Base-by-base conservation (phyloP, 2,888 invertebrate species). In the Sarcophaga rosellei region DNA sequence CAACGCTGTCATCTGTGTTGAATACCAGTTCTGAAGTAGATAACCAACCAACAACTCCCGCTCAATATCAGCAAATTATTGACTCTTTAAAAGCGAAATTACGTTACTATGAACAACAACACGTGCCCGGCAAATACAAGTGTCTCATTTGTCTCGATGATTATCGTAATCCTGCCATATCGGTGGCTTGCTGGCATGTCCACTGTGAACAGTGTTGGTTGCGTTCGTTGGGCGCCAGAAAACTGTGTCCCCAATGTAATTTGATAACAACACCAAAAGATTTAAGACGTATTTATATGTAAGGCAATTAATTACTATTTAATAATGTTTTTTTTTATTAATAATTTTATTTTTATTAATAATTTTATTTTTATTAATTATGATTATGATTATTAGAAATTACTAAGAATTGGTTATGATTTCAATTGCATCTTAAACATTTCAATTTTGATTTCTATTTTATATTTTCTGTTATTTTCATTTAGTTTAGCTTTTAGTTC, bases 171-270 rank as follows among this genome's bases (percentile, higher is more conserved):
- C 98, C 98, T 0, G 96, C 98, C 8, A 97, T 98, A 76, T 98
- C 98, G 1, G 96, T 98, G 85, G 97, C 97, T 91, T 99, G 99
- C 93, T 99, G 98, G 98, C 99, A 99, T 93, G 98, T 98, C 0
- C 97, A 98, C 93, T 99, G 99, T 91, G 98, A 98, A 94, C 95
- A 95, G 47, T 96, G 96, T 89, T 96, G 96, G 96, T 93, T 96
- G 0, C 95, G 96, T 79, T 96, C 96, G 2, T 87, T 92, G 20
- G 96, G 97, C 61, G 96, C 97, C 2, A 97, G 98, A 94, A 98
- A 98, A 91, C 95, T 98, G 11, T 98, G 98, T 91, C 98, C 98
- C 0, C 98, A 98, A 91, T 98, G 98, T 93, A 98, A 98, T 94
- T 97, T 97, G 92, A 98, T 98, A 89, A 98, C 98, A 4, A 96